Evolutionary conservation across 2,888 invertebrate genomes (phyloP).

Genomic region (Pediacus dermestoides): DNA sequence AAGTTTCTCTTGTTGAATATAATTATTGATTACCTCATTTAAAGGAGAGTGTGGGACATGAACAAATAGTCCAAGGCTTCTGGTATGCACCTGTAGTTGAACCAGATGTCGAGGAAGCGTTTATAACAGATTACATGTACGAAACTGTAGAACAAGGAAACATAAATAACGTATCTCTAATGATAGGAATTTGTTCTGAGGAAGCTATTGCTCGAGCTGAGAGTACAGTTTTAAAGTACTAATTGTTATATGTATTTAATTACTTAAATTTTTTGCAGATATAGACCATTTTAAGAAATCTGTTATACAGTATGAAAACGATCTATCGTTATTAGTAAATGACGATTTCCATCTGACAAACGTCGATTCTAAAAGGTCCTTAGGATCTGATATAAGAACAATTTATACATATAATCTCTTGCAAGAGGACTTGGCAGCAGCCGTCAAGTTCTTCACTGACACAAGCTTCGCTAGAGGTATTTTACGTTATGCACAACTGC

Average conservation of each 20-base stretch:
- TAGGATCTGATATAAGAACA: conserved; percentile 22
- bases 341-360: conserved; percentile 24
- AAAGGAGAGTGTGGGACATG: conserved; percentile 12
- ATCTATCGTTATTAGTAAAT: not conserved
- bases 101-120: conserved; percentile 20
- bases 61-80: conserved; percentile 14
- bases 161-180: conserved; percentile 20
- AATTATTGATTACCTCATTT: conserved; percentile 5
- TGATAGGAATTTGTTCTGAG: conserved; percentile 25
- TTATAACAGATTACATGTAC: conserved; percentile 22
- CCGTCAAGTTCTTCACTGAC: conserved; percentile 14
- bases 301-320: conserved; percentile 1
- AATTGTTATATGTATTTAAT: not conserved
- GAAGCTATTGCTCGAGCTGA: conserved; percentile 16
- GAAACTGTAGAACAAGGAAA: conserved; percentile 19
- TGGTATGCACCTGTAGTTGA: conserved; percentile 23
- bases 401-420: conserved; percentile 23
- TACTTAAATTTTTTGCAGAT: not conserved
- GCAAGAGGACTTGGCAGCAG: conserved; percentile 15
- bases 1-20: conserved; percentile 9
- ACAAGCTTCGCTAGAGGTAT: not conserved
- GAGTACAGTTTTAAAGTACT: conserved; percentile 11
- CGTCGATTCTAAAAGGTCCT: conserved; percentile 4
- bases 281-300: not conserved
- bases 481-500: conserved; percentile 15